These are phyloP conservation scores for Dioctria rufipes DNA, from an alignment of 2,888 invertebrate genomes.

Conservation along the genomic window DNA sequence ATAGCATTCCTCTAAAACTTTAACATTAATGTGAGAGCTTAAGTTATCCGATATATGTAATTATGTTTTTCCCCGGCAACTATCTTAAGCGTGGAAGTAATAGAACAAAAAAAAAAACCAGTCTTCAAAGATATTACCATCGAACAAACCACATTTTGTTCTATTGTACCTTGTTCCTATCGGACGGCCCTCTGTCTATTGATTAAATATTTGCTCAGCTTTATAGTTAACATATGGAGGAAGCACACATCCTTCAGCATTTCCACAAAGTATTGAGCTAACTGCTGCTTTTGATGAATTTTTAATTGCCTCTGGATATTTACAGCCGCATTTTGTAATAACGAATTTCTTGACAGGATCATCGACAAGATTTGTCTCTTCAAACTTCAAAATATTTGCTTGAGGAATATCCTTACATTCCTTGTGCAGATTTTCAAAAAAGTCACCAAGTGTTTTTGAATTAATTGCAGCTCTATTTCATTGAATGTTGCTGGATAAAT, in stretches of 20 bases:
- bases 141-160: background rate
- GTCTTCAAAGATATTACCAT: background rate
- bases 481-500: too few relatives aligned
- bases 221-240: background rate
- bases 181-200: background rate
- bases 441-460: too few relatives aligned
- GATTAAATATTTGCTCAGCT: too few relatives aligned
- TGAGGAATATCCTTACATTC: too few relatives aligned
- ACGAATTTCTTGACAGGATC: too few relatives aligned
- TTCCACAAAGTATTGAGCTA: background rate
- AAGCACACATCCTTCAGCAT: background rate
- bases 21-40: background rate
- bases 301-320: conserved; percentile 14
- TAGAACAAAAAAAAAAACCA: background rate
- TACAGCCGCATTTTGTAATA: background rate
- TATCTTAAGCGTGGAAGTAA: background rate
- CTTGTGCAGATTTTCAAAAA: too few relatives aligned
- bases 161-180: background rate
- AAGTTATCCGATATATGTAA: background rate
- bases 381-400: too few relatives aligned
- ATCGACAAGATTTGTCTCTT: too few relatives aligned
- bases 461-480: too few relatives aligned
- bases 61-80: background rate
- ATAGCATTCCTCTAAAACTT: background rate
- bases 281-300: background rate